phyloP scores from a whole-genome alignment of 1,140 invertebrate species.

The Zophobas morio region DNA sequence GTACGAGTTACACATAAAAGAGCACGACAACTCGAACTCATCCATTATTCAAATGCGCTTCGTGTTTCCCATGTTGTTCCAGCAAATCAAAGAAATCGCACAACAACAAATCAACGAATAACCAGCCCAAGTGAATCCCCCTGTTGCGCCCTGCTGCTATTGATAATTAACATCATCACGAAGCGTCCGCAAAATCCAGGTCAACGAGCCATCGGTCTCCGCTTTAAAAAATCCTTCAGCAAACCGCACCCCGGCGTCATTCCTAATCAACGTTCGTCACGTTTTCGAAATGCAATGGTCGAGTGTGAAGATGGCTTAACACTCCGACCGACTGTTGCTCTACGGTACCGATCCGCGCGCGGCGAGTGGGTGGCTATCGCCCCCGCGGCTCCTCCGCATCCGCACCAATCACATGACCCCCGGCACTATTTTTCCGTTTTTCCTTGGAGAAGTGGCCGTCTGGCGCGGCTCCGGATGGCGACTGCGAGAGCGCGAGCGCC shows the following conservation, averaged over 20 bases:
- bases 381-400: background rate
- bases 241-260: background rate
- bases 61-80: background rate
- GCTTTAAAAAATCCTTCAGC: background rate
- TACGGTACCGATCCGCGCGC: constrained; percentile 1
- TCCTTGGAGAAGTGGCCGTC: background rate
- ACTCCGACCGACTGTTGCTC: background rate
- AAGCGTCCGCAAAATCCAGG: background rate
- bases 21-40: background rate
- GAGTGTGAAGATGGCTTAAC: constrained; percentile 8
- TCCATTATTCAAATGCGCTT: constrained; percentile 16
- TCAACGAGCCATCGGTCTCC: constrained; percentile 15
- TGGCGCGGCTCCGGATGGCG: constrained; percentile 5
- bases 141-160: constrained; percentile 19
- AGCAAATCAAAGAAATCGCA: constrained; percentile 14
- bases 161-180: constrained; percentile 25
- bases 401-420: constrained; percentile 3
- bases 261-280: background rate
- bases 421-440: constrained; percentile 3
- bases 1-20: too few relatives aligned
- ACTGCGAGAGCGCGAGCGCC: constrained; percentile 29
- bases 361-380: background rate
- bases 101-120: background rate
- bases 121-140: constrained; percentile 13
- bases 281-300: background rate